phyloP scores from a whole-genome alignment of 2,113 vertebrate species.

The Trogon surrucura region DNA sequence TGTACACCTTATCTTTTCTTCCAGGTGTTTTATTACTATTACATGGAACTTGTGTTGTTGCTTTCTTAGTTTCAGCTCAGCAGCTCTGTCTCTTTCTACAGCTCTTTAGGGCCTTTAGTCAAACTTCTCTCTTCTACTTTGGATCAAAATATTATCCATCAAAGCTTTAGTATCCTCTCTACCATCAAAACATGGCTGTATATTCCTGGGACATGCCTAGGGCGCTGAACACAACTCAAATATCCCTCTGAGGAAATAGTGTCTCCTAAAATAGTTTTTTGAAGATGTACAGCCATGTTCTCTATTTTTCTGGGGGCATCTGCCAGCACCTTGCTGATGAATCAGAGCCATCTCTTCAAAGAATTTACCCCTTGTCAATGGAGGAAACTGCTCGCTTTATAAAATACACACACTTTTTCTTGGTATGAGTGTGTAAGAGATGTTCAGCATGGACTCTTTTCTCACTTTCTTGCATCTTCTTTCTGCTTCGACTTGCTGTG shows the following conservation, averaged over 20 bases:
- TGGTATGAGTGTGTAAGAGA: background rate
- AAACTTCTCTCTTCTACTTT: slow-evolving; percentile 44
- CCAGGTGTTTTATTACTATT: slow-evolving; percentile 19
- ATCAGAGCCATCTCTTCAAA: slow-evolving; percentile 38
- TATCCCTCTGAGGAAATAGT: slow-evolving; percentile 37
- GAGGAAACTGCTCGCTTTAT: slow-evolving; percentile 22
- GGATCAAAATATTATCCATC: slow-evolving; percentile 66
- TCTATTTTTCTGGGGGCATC: slow-evolving; percentile 46
- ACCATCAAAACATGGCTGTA: slow-evolving; percentile 58
- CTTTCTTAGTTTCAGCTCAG: slow-evolving; percentile 43
- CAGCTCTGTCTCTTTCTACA: background rate
- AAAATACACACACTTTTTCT: background rate
- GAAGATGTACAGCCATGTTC: slow-evolving; percentile 42
- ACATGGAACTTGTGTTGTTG: background rate
- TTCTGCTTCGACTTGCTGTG: background rate
- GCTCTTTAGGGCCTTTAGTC: slow-evolving; percentile 51
- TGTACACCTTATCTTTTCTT: slow-evolving; percentile 13
- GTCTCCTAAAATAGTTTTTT: slow-evolving; percentile 61
- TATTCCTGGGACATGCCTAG: slow-evolving; percentile 60
- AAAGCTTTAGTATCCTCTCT: slow-evolving; percentile 61
- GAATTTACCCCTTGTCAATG: slow-evolving; percentile 36
- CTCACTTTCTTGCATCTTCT: background rate
- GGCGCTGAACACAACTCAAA: slow-evolving; percentile 54
- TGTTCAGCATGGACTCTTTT: background rate
- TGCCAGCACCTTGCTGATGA: slow-evolving; percentile 54